Evolutionary conservation across 2,888 invertebrate species (phyloP).

Genomic region (Diaprepes abbreviatus): DNA sequence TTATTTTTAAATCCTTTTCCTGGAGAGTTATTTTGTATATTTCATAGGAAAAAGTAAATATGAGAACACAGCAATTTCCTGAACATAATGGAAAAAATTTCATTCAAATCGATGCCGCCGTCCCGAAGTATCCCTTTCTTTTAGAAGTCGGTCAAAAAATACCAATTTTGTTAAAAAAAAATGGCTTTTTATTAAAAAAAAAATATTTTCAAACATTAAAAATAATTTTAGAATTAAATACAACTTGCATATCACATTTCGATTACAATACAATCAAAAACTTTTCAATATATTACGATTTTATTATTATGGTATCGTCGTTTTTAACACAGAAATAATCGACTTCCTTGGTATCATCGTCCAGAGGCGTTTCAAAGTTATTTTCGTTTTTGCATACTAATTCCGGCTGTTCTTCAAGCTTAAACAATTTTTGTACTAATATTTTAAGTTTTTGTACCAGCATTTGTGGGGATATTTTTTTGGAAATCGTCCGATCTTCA

Average conservation of each 20-base stretch:
- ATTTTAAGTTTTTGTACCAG: conserved; percentile 86
- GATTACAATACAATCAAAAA: not conserved
- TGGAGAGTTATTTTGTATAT: no score
- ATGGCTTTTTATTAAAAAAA: conserved; percentile 16
- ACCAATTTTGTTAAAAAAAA: no score
- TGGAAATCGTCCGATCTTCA: conserved; percentile 71
- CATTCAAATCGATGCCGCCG: no score
- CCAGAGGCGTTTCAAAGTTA: conserved; percentile 77
- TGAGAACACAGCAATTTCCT: no score
- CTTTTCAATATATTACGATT: conserved; percentile 10
- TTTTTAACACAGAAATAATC: conserved; percentile 88
- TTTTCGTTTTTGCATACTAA: conserved; percentile 72
- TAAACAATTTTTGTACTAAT: conserved; percentile 83
- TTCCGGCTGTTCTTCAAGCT: conserved; percentile 67
- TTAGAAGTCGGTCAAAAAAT: no score
- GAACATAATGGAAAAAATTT: no score
- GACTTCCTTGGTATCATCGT: conserved; percentile 86
- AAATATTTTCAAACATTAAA: conserved; percentile 4
- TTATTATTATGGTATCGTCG: conserved; percentile 81
- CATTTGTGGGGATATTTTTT: conserved; percentile 84
- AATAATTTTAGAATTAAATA: conserved; percentile 24
- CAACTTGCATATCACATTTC: conserved; percentile 25
- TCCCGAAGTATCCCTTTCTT: no score
- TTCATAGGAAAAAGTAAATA: no score
- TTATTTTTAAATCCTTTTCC: no score